phyloP scores from a whole-genome alignment of 2,888 invertebrate genomes.

The Platypus cylindrus region DNA sequence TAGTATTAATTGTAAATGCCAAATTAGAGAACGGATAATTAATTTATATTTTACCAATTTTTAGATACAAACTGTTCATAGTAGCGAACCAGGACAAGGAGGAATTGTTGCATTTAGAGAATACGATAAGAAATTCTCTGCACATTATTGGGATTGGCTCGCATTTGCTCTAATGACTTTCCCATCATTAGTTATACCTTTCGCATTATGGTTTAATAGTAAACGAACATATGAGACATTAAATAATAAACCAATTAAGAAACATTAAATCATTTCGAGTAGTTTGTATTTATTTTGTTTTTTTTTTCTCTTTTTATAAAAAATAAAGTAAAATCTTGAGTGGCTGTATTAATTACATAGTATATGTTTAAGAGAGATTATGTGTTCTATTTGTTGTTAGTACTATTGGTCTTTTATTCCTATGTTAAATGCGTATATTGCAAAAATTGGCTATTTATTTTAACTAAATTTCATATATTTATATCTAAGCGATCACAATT shows the following conservation, averaged over 20 bases:
- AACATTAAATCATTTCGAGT: slow-evolving; percentile 26
- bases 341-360: too few species aligned
- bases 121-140: slow-evolving; percentile 92
- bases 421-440: too few species aligned
- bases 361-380: too few species aligned
- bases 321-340: too few species aligned
- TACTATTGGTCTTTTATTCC: too few species aligned
- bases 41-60: slow-evolving; percentile 28
- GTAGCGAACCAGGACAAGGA: slow-evolving; percentile 92
- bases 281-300: slow-evolving; percentile 5
- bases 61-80: slow-evolving; percentile 56
- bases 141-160: slow-evolving; percentile 93
- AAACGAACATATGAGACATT: slow-evolving; percentile 88
- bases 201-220: slow-evolving; percentile 87
- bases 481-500: too few species aligned
- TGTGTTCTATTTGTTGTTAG: too few species aligned
- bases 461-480: too few species aligned
- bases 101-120: slow-evolving; percentile 85
- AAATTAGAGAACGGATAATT: background rate
- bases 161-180: slow-evolving; percentile 95
- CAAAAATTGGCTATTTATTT: too few species aligned
- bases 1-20: background rate
- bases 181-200: slow-evolving; percentile 88
- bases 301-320: slow-evolving; percentile 24
- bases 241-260: slow-evolving; percentile 55